Conservation (phyloP, 30 jellyfish, hydroid and myxozoan genomes). For the Phacellophora camtschatica region DNA sequence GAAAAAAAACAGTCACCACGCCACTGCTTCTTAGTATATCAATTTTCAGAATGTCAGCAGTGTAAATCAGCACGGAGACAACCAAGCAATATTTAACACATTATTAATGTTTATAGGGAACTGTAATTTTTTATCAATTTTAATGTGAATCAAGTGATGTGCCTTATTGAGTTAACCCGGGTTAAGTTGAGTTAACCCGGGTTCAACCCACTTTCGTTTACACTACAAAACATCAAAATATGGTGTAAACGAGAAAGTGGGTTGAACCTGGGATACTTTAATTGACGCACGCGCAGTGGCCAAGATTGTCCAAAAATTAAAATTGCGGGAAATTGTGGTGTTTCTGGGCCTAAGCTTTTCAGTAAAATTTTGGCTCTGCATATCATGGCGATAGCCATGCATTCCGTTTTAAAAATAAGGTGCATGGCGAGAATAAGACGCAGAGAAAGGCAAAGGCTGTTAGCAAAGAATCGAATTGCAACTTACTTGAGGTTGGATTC, state of each 20-base stretch:
- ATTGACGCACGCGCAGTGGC: not conserved
- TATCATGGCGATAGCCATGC: not conserved
- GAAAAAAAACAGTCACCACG: too few relatives aligned
- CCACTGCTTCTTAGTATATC: too few relatives aligned
- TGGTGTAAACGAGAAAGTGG: not conserved
- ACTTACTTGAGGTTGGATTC: not conserved
- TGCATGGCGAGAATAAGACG: not conserved
- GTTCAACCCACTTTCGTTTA: not conserved
- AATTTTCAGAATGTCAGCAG: too few relatives aligned
- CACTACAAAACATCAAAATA: not conserved
- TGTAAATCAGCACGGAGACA: too few relatives aligned
- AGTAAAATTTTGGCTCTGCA: not conserved
- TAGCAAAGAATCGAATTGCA: not conserved
- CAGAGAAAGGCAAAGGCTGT: not conserved
- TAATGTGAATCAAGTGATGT: too few relatives aligned
- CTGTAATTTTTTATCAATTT: too few relatives aligned
- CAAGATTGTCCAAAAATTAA: not conserved
- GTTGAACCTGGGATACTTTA: not conserved
- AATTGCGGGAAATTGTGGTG: not conserved
- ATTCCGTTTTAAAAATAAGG: not conserved
- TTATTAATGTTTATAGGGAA: too few relatives aligned
- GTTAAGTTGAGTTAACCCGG: not conserved
- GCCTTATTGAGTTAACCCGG: too few relatives aligned
- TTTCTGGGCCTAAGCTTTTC: not conserved
- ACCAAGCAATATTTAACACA: too few relatives aligned